Conservation (phyloP, 2,113 vertebrate genomes). For the Syngnathoides biaculeatus region DNA sequence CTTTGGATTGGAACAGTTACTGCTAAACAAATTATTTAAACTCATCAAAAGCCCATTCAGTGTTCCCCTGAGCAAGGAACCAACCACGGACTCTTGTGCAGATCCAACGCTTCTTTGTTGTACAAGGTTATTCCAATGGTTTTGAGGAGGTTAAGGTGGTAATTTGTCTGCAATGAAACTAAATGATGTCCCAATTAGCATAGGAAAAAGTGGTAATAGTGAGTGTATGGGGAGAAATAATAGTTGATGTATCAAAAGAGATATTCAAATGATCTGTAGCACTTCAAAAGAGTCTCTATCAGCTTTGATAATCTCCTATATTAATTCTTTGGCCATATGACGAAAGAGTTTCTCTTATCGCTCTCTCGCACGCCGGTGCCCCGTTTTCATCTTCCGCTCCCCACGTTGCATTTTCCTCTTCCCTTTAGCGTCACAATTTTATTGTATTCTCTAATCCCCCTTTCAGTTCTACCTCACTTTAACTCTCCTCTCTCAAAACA, state of each 20-base stretch:
- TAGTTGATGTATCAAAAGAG: conserved; percentile 52
- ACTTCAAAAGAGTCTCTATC: conserved; percentile 67
- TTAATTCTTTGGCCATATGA: conserved; percentile 66
- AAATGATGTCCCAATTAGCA: conserved; percentile 55
- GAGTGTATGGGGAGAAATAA: conserved; percentile 45
- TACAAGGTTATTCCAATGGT: conserved; percentile 9
- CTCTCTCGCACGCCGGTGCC: conserved; percentile 52
- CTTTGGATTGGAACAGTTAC: conserved; percentile 4
- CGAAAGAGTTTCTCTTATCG: conserved; percentile 54
- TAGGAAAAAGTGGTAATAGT: conserved; percentile 28
- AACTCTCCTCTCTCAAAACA: not conserved
- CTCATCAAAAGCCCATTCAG: conserved; percentile 19
- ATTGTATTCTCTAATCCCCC: conserved; percentile 15
- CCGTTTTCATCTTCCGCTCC: conserved; percentile 32
- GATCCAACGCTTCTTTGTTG: conserved; percentile 18
- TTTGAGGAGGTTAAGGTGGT: conserved; percentile 14
- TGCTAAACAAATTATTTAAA: conserved; percentile 22
- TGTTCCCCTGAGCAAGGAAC: conserved; percentile 17
- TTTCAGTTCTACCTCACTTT: conserved; percentile 2
- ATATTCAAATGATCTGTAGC: conserved; percentile 62
- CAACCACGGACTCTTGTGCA: not conserved
- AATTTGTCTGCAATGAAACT: conserved; percentile 41
- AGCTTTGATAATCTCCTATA: conserved; percentile 60
- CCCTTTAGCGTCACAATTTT: conserved; percentile 15
- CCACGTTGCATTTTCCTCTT: conserved; percentile 13